Conservation (phyloP, 2,797 vertebrate species). For the Enteromius trimaculatus region DNA sequence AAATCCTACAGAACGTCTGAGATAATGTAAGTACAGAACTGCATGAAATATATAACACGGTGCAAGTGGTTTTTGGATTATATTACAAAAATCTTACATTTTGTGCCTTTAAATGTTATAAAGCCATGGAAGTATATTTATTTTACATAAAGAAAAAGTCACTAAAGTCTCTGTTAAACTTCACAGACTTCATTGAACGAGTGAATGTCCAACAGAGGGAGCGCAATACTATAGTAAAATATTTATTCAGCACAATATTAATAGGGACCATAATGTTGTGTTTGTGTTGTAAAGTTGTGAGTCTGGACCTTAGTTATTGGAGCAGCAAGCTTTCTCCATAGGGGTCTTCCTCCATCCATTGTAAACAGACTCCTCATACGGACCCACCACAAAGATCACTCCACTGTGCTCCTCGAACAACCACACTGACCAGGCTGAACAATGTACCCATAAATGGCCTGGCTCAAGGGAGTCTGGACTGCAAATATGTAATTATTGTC, state of each 20-base stretch:
- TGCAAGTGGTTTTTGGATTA: too few species aligned
- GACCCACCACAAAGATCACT: background rate
- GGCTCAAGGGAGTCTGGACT: constrained; percentile 25
- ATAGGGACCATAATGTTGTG: background rate
- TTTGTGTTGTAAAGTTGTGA: constrained; percentile 12
- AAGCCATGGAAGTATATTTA: background rate
- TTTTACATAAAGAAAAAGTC: background rate
- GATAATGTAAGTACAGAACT: too few species aligned
- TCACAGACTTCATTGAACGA: background rate
- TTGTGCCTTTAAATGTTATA: background rate
- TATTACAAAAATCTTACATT: too few species aligned
- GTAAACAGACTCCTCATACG: constrained; percentile 1
- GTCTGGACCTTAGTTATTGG: constrained; percentile 19
- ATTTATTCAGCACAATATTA: background rate
- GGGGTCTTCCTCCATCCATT: constrained; percentile 23
- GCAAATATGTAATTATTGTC: constrained; percentile 25
- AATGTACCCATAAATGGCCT: constrained; percentile 27
- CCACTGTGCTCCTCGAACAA: constrained; percentile 17
- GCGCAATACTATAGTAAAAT: background rate
- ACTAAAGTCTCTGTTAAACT: background rate
- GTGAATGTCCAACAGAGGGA: background rate
- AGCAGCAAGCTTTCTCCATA: constrained; percentile 36
- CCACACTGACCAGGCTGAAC: constrained; percentile 30
- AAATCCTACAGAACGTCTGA: too few species aligned
- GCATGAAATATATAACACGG: too few species aligned